Evolutionary conservation across 2,113 vertebrate species (phyloP).

Genomic region (Tragelaphus scriptus): DNA sequence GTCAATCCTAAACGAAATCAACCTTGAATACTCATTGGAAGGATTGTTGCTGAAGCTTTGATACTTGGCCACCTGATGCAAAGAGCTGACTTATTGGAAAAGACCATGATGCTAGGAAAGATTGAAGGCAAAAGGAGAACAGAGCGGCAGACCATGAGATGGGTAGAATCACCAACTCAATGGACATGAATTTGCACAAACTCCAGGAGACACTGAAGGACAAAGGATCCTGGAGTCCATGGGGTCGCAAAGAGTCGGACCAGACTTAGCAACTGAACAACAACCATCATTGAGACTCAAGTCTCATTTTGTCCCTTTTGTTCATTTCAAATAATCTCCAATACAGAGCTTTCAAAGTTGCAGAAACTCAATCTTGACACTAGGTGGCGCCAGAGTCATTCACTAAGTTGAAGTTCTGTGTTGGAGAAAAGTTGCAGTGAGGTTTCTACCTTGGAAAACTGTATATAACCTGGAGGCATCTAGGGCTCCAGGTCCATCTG

Average conservation of each 20-base stretch:
- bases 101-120: not conserved
- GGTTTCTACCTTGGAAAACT: not conserved
- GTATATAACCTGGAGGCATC: not conserved
- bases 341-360: not conserved
- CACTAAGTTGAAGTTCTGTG: not conserved
- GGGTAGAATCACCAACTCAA: not conserved
- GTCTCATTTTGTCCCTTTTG: not conserved
- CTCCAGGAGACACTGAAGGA: not conserved
- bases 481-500: not conserved
- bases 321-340: not conserved
- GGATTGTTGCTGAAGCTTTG: not conserved
- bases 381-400: constrained; percentile 15
- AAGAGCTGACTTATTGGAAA: not conserved
- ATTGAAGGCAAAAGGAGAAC: not conserved
- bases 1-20: not conserved
- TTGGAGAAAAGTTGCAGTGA: not conserved
- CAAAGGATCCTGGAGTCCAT: not conserved
- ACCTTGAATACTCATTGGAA: not conserved
- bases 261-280: not conserved
- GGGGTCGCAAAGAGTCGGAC: not conserved
- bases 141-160: not conserved
- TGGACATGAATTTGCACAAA: not conserved
- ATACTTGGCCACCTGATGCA: not conserved
- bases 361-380: not conserved
- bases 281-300: not conserved